Evolutionary conservation across 2,888 invertebrate species (phyloP), one percentile per base, ranked within the genome.

Genomic region (Lasioglossum oenotherae): DNA sequence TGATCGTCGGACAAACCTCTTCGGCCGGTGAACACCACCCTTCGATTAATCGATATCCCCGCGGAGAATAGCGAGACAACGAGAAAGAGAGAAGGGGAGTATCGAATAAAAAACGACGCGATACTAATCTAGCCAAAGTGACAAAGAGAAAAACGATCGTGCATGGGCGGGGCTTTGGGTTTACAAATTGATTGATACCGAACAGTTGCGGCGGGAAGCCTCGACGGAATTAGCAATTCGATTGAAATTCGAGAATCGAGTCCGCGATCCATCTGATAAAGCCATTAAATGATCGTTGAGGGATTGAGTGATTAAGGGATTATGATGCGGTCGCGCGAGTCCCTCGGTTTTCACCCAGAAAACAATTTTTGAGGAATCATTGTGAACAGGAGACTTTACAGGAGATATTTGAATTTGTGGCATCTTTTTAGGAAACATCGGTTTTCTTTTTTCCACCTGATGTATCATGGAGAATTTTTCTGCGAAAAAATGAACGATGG

Each of bases 171-270:
- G 16, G 78, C 41, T 81, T 82, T 84, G 87, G 85, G 90, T 90
- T 81, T 81, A 86, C 23, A 88, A 89, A 91, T 92, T 87, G 92
- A 91, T 92, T 81, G 92, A 89, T 91, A 91, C 91, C 91, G 72
- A 71, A 71, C 75, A 85, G 77, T 85, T 74, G 89, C 78, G 85
- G 84, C 74, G n/a, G 57, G 76, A 41, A 23, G 76, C 64, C 64
- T 80, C 74, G 38, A 31, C 49, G 5, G 89, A 92, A 91, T 91
- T 92, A 90, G 89, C 88, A 87, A 91, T 91, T 86, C 88, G 91
- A 91, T 92, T 91, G 90, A 88, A 89, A 89, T 79, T 80, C 73
- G 78, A 38, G 46, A 80, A 79, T 83, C 67, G 16, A 31, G 16
- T 19, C 74, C 27, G 60, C 60, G 71, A 41, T 38, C 53, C 5